Evolutionary conservation across 2,888 invertebrate species (phyloP).

Genomic region (Bellardia bayeri): DNA sequence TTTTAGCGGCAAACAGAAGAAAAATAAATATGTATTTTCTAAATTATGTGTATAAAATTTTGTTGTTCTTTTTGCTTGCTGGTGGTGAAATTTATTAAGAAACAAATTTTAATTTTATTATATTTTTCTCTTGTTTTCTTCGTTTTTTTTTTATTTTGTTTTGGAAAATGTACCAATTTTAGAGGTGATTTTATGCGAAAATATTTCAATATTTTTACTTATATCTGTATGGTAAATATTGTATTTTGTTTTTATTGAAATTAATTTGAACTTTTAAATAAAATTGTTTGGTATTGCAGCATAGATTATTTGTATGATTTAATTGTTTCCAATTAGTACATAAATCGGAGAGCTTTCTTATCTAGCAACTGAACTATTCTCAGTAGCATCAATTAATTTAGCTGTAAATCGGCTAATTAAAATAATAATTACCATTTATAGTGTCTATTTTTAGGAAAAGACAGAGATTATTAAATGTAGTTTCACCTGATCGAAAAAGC

Average conservation of each 20-base stretch:
- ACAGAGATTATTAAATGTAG: too few relatives aligned
- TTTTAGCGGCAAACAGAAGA: background rate
- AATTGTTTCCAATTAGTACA: too few relatives aligned
- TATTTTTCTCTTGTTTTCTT: background rate
- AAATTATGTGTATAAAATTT: background rate
- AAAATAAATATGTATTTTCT: background rate
- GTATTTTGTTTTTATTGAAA: background rate
- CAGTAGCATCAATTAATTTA: too few relatives aligned
- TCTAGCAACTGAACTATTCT: too few relatives aligned
- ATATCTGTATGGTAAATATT: background rate
- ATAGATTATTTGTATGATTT: too few relatives aligned
- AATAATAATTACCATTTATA: too few relatives aligned
- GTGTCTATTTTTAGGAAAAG: too few relatives aligned
- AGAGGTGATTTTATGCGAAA: slow-evolving; percentile 47
- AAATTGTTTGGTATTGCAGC: background rate
- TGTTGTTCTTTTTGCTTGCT: background rate
- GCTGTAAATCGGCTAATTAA: too few relatives aligned
- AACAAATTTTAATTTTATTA: background rate
- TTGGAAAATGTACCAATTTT: slow-evolving; percentile 49
- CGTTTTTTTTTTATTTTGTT: slow-evolving; percentile 8
- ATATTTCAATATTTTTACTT: slow-evolving; percentile 22
- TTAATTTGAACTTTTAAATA: background rate
- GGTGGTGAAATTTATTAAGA: slow-evolving; percentile 31
- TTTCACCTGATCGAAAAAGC: too few relatives aligned
- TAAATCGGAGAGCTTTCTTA: too few relatives aligned